Evolutionary conservation across 1,140 invertebrate genomes (phyloP), one percentile per base, ranked within the genome.

Genomic region (Calephelis nemesis): DNA sequence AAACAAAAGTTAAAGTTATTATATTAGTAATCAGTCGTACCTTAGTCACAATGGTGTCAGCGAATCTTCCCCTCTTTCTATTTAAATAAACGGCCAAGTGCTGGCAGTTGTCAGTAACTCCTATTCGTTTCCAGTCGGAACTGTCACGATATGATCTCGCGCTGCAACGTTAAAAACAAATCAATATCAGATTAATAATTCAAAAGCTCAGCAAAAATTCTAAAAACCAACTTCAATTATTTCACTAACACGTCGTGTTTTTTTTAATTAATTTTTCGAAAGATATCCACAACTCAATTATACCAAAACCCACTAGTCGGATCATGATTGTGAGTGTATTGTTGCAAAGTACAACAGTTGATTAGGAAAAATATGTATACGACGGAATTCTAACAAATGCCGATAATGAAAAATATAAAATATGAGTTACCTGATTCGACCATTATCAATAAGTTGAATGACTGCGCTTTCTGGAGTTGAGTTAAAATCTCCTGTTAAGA

Each of bases 401-500:
- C 2, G 30, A 30, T 30, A 30, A 30, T 4, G 7, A 62, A 13
- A 12, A 67, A 13, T 42, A 47, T 67, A 47, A 47, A 30, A 6
- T 4, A 7, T 45, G 42, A 7, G 42, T 74, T 78, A 96, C 73
- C 94, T 83, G 6, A 97, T 88, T 50, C 87, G 78, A 15, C 96
- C 96, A n/a, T 92, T 90, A 0, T 92, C 93, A 54, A 98, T 86
- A 60, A 98, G 95, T 63, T 95, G 88, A 75, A 97, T 95, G 0
- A 98, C 93, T 5, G 94, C 91, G 48, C 95, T 95, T 52, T 94
- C 82, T 0, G 96, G 95, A 71, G 94, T 90, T 7, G 96, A 94
- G 90, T 99, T 99, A 63, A 99, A 96, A 87, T 99, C 98, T 0
- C 98, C 98, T 9, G 96, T 96, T 60, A 99, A 68, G 68, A 99